Base-by-base conservation (phyloP, 2,797 vertebrate species). In the Presbytis comata region DNA sequence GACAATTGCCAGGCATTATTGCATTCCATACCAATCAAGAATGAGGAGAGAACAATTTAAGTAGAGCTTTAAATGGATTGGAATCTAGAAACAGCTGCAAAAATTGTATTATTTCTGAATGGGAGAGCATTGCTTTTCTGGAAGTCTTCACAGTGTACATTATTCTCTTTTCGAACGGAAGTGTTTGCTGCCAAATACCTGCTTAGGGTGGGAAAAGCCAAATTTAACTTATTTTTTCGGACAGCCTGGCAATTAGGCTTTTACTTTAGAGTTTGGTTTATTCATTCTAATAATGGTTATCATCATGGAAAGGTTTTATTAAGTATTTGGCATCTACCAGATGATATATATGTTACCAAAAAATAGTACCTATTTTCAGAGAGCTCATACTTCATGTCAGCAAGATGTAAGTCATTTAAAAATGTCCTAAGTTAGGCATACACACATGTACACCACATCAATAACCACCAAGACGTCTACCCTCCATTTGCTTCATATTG, bases 1-100 rank as follows among this genome's bases (percentile, higher is more conserved):
- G 33, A 78, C 86, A 67, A 92, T 97, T 98, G 79, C 76, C 89
- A 97, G 90, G 22, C 84, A 75, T 97, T 89, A 90, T 59, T 39
- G 74, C 8, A 3, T 84, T 95, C 10, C 44, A 96, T 85, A 90
- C 19, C 88, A 90, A 89, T 90, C 48, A 39, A 98, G 6, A 41
- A 94, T 89, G 74, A 88, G 19, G 88, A 96, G 39, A 91, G n/a
- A 97, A 12, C 4, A 87, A 4, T 48, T 86, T 95, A 91, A 97
- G 55, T 55, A 97, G 93, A 97, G 44, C 1, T 92, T 84, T 44
- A 96, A 96, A 93, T 55, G 36, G 46, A 44, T 1, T 16, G 44
- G 36, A 84, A 81, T 83, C 83, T 96, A 96, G 53, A 95, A 96
- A 78, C 26, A 79, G 6, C 81, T 90, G 8, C 44, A 94, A 85